Evolutionary conservation across 2,888 invertebrate genomes (phyloP), one percentile per base, ranked within the genome.

Genomic region (Orthosia gracilis): DNA sequence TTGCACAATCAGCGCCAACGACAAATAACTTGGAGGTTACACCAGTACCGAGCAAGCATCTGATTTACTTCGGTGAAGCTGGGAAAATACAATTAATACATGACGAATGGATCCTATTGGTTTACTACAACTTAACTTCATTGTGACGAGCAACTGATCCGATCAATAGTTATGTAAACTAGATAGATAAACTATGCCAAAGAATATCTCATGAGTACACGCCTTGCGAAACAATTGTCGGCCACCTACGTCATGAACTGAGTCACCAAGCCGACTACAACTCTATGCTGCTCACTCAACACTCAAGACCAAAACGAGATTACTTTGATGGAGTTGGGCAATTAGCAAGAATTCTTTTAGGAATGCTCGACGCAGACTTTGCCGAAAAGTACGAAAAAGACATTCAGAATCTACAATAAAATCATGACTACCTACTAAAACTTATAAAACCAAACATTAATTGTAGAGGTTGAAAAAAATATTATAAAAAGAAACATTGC

Each of bases 381-480:
- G 62, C 62, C 15, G 45, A 61, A 45, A 61, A 61, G 21, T 47
- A 61, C 21, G 45, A 61, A 61, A 61, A 2, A 61, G 61, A 61
- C 45, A 21, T 45, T 21, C 45, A 61, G 1, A 45, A 45, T 45
- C 21, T 61, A 45, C 61, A 61, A 61, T 61, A 9, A 17, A 61
- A 61, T 21, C 17, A 61, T 61, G 45, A 45, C 45, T 61, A 47
- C 61, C 7, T 45, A 61, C 18, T 59, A 31, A 23, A 31, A 31
- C 66, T 67, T 57, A 67, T 67, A 67, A 57, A 67, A 66, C 55
- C 55, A 66, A 57, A 66, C 55, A 26, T 47, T 57, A 26, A 63
- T 63, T n/a, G 57, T 57, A 67, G 66, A 71, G 63, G 70, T 70
- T 47, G 64, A 49, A 67, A 71, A 59, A 31, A 68, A 68, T 7